Evolutionary conservation across 1,140 invertebrate species (phyloP).

Genomic region (Teleopsis dalmanni): DNA sequence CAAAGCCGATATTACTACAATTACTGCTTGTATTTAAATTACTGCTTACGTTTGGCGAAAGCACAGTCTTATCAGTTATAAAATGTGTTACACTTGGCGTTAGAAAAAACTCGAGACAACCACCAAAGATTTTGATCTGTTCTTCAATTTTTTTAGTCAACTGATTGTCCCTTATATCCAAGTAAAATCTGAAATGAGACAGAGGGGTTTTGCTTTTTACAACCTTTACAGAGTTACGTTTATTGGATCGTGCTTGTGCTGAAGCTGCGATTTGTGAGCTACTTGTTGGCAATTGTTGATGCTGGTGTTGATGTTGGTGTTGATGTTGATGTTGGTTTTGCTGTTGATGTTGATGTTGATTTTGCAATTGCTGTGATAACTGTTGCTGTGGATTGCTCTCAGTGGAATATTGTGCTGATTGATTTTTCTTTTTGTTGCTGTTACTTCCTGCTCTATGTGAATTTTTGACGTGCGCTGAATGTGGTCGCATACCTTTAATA

Average conservation of each 20-base stretch:
- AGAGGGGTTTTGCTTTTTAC: slow-evolving; percentile 49
- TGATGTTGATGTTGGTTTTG: slow-evolving; percentile 1
- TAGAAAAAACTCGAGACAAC: slow-evolving; percentile 55
- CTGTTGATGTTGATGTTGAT: slow-evolving; percentile 1
- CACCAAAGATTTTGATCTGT: slow-evolving; percentile 58
- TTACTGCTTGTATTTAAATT: background rate
- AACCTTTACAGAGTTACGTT: slow-evolving; percentile 35
- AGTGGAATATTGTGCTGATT: too few species aligned
- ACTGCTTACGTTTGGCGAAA: slow-evolving; percentile 13
- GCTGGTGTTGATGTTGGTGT: slow-evolving; percentile 16
- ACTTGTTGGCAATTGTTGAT: slow-evolving; percentile 7
- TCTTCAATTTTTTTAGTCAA: slow-evolving; percentile 53
- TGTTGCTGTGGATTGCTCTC: slow-evolving; percentile 10
- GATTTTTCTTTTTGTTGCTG: slow-evolving; percentile 23
- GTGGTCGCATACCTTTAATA: slow-evolving; percentile 43
- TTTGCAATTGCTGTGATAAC: slow-evolving; percentile 4
- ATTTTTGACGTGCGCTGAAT: slow-evolving; percentile 33
- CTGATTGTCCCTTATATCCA: slow-evolving; percentile 61
- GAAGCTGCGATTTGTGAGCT: slow-evolving; percentile 17
- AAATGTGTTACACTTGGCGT: slow-evolving; percentile 51
- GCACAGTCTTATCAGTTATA: slow-evolving; percentile 50
- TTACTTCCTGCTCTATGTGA: slow-evolving; percentile 36
- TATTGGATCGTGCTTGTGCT: slow-evolving; percentile 24
- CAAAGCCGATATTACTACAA: background rate
- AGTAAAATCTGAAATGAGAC: slow-evolving; percentile 58